These are phyloP conservation scores for Proisotoma minuta DNA, from an alignment of 2,888 invertebrate species.

Conservation along the genomic window DNA sequence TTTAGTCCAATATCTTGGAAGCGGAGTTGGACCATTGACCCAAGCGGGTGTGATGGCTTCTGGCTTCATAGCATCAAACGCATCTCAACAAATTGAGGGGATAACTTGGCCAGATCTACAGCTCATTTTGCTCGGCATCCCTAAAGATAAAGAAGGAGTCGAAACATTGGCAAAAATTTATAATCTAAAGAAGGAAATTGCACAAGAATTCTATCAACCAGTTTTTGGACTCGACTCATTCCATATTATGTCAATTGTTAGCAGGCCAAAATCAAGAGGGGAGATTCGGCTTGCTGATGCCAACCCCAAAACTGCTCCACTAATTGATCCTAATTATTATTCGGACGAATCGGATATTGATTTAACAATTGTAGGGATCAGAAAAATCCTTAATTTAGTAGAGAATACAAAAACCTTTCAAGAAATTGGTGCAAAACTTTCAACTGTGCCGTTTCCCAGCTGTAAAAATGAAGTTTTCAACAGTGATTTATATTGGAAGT, in stretches of 20 bases:
- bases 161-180: conserved; percentile 28
- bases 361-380: conserved; percentile 31
- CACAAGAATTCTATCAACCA: conserved; percentile 41
- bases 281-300: conserved; percentile 51
- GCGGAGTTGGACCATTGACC: conserved; percentile 32
- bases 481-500: conserved; percentile 26
- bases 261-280: conserved; percentile 53
- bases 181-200: conserved; percentile 34
- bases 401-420: conserved; percentile 30
- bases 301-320: conserved; percentile 52
- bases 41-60: conserved; percentile 32
- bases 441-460: neutral
- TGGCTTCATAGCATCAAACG: conserved; percentile 29
- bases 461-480: conserved; percentile 14
- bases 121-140: conserved; percentile 29
- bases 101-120: conserved; percentile 20
- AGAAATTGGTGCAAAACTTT: conserved; percentile 20
- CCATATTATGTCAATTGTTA: conserved; percentile 40
- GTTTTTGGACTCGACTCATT: conserved; percentile 41
- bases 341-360: conserved; percentile 34
- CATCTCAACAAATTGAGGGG: conserved; percentile 7
- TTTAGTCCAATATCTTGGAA: conserved; percentile 22
- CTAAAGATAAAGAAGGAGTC: conserved; percentile 32
- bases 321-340: conserved; percentile 54
- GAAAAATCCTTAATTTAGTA: conserved; percentile 22